Conservation (phyloP, 2,113 vertebrate species). For the Sprattus sprattus region DNA sequence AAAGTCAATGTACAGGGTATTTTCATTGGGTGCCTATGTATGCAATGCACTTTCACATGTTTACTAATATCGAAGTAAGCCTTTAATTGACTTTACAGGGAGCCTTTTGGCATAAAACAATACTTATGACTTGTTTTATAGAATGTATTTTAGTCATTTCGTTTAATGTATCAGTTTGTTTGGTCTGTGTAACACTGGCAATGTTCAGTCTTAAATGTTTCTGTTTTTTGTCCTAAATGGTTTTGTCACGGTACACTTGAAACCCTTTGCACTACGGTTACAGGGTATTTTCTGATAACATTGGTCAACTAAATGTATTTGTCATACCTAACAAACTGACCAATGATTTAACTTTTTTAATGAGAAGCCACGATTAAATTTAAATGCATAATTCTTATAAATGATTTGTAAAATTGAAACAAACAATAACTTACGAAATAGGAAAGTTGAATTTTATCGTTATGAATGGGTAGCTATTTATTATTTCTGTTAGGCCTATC, state of each 20-base stretch:
- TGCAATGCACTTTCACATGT: constrained; percentile 57
- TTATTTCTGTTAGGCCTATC: constrained; percentile 1
- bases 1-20: constrained; percentile 44
- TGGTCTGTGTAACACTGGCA: constrained; percentile 20
- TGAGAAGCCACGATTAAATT: neutral
- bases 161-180: constrained; percentile 19
- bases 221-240: constrained; percentile 50
- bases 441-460: neutral
- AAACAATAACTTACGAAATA: neutral
- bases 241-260: constrained; percentile 18
- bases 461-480: neutral
- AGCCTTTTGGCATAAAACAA: constrained; percentile 41
- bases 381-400: neutral
- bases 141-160: constrained; percentile 25
- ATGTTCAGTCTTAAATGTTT: constrained; percentile 15
- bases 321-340: neutral
- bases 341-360: neutral
- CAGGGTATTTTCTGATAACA: constrained; percentile 62
- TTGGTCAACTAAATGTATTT: neutral
- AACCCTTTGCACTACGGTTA: constrained; percentile 77
- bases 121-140: constrained; percentile 11
- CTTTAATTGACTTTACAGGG: constrained; percentile 48
- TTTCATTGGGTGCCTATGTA: constrained; percentile 32
- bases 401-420: neutral
- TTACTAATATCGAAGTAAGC: constrained; percentile 50